Base-by-base conservation (phyloP, 2,797 vertebrate species). In the Emys orbicularis region DNA sequence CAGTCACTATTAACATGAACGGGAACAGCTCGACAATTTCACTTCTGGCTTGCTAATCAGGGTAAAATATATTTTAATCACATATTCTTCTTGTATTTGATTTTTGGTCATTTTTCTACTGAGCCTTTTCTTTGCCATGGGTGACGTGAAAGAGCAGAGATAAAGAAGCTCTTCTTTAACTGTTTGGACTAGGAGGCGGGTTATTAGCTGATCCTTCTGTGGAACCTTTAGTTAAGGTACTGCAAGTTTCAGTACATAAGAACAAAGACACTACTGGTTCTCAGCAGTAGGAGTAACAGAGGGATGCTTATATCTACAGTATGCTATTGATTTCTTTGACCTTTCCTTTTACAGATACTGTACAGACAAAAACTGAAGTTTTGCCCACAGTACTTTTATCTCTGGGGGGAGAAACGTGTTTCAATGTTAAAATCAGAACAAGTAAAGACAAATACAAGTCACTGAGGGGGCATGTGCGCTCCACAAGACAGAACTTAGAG, bases 231-330 rank as follows among this genome's bases (percentile, higher is more conserved):
- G 6, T 91, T 95, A 95, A 97, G 90, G 92, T 83, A 93, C 29
- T 83, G 77, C 80, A 87, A 95, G 72, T 93, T 97, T 90, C 25
- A 89, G 83, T 56, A 88, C 3, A 12, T 4, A 7, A 90, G 81
- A 96, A 90, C 49, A 88, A 95, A 93, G 83, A 25, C 21, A 81
- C 8, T 10, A 19, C n/a, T 29, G 52, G 65, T 92, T 97, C 97
- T 96, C 93, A 76, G 86, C 74, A 96, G 87, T 79, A 97, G 74
- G 96, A 97, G 83, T 88, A 98, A 96, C n/a, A 87, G 50, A 80
- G 25, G 13, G 47, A 84, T 52, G 16, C 34, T 79, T 79, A 37
- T 0, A 91, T 3, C 25, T 83, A 12, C 54, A 49, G 47, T 59
- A 88, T 37, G 27, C 29, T 87, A 79, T 31, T 0, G 0, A 86